Base-by-base conservation (phyloP, 2,888 invertebrate species). In the Ganaspis brasiliensis region DNA sequence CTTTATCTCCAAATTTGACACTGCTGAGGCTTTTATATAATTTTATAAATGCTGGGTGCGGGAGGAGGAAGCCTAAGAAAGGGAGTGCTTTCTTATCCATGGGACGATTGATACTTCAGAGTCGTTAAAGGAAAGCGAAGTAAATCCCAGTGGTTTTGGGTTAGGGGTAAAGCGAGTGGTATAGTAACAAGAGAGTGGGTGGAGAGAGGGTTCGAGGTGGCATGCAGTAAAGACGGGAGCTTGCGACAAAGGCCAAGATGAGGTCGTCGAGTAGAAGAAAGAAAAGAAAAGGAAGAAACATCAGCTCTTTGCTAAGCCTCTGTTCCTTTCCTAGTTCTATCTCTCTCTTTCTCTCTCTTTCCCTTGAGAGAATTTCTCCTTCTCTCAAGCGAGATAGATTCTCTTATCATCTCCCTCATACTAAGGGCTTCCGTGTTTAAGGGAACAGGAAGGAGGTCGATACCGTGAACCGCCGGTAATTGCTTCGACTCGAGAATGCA, bases 401-500 rank as follows among this genome's bases (percentile, higher is more conserved):
- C 40, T 49, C 72, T 73, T 73, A 73, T 73, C 52, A 72, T 81
- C 76, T 78, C 76, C 31, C 75, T 79, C 73, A 76, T 59, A 74
- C 77, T 40, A 59, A 63, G 63, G 80, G 76, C 57, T 81, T 79
- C 75, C 73, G 74, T 72, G 74, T 78, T 73, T 78, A 81, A 75
- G 75, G 77, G 24, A 67, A 21, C 40, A 45, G 45, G 45, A 67
- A 67, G 45, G 78, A 81, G 77, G 78, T 77, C 80, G 80, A 80
- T 83, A 84, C 78, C 78, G 56, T 79, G 82, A 81, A 78, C 76
- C 78, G 81, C 76, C 82, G 82, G 86, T 88, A 87, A 89, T 88
- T 89, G 87, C 86, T 87, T 86, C 84, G 83, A 84, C 86, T 82
- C 80, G 83, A 87, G 87, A 87, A 88, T 87, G 86, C 85, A 88